A percentile compares a stretch with the other conserved stretches of the same genome.
These are phyloP conservation scores for Gasteruption jaculator DNA, from an alignment of 2,888 invertebrate genomes.

Conservation along the genomic window DNA sequence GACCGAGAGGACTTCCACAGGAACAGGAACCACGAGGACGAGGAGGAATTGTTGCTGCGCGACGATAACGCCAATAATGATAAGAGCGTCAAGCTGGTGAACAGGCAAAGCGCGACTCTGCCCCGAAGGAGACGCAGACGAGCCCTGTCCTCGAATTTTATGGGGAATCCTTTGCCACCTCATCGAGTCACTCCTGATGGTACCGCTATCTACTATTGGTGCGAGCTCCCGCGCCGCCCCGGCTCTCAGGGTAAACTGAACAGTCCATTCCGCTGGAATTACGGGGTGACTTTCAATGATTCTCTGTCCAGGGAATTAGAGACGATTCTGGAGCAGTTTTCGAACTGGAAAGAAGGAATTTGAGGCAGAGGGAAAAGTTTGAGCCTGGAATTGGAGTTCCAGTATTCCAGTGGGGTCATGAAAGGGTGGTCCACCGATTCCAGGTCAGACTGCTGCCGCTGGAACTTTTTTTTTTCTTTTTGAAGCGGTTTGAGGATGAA, in stretches of 20 bases:
- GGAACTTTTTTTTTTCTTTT: too few relatives aligned
- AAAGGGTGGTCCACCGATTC: too few relatives aligned
- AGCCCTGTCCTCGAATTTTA: constrained; percentile 41
- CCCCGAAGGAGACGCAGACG: constrained; percentile 43
- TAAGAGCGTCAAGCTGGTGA: too few relatives aligned
- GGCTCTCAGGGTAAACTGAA: constrained; percentile 50
- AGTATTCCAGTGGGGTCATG: too few relatives aligned
- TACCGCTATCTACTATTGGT: constrained; percentile 83
- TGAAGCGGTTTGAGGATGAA: too few relatives aligned
- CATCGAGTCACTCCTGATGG: constrained; percentile 77
- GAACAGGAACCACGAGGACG: constrained; percentile 31
- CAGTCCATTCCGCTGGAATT: constrained; percentile 17
- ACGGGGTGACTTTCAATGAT: neutral
- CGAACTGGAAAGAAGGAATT: too few relatives aligned
- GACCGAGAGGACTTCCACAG: constrained; percentile 28
- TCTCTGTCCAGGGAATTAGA: too few relatives aligned
- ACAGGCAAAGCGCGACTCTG: constrained; percentile 44
- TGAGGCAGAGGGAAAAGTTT: too few relatives aligned
- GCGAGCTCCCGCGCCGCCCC: constrained; percentile 64
- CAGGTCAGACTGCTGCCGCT: too few relatives aligned
- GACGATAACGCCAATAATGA: too few relatives aligned
- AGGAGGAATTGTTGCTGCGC: constrained; percentile 28
- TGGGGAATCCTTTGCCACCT: constrained; percentile 58
- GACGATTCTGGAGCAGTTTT: too few relatives aligned
- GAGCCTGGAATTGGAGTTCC: too few relatives aligned